A percentile compares a stretch with the other conserved stretches of the same genome.
Evolutionary conservation across 1,140 invertebrate genomes (phyloP).

Genomic region (Tribolium madens): DNA sequence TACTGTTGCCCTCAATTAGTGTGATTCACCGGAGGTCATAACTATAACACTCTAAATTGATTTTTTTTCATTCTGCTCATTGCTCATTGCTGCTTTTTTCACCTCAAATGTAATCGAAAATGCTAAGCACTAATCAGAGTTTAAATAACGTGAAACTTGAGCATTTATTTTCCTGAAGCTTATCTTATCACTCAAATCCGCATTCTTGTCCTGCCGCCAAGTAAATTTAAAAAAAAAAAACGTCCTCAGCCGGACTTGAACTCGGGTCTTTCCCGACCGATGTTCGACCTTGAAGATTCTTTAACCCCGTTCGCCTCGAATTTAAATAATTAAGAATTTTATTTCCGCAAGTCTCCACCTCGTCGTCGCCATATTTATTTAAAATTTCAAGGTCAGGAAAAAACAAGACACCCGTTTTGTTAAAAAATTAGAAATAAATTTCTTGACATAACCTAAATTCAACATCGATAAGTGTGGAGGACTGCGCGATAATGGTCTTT

Average conservation of each 20-base stretch:
- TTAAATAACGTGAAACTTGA: neutral
- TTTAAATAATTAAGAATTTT: neutral
- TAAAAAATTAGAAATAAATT: neutral
- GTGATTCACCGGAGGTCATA: neutral
- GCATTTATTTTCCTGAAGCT: neutral
- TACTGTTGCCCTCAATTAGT: neutral
- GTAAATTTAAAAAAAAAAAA: neutral
- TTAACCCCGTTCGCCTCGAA: no score
- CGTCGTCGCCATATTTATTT: neutral
- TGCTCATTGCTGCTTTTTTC: no score
- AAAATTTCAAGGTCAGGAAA: neutral
- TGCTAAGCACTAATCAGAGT: no score
- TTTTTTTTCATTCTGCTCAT: neutral
- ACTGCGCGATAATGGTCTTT: constrained; percentile 21
- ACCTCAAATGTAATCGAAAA: no score
- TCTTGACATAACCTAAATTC: constrained; percentile 12
- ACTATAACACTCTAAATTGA: neutral
- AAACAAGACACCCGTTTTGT: neutral
- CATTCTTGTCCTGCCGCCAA: neutral
- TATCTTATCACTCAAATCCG: neutral
- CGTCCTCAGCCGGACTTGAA: neutral
- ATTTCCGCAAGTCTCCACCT: neutral
- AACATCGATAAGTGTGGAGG: neutral
- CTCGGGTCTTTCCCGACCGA: neutral
- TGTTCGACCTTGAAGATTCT: neutral